phyloP scores from a whole-genome alignment of 2,113 vertebrate genomes.

The Ictidomys tridecemlineatus region DNA sequence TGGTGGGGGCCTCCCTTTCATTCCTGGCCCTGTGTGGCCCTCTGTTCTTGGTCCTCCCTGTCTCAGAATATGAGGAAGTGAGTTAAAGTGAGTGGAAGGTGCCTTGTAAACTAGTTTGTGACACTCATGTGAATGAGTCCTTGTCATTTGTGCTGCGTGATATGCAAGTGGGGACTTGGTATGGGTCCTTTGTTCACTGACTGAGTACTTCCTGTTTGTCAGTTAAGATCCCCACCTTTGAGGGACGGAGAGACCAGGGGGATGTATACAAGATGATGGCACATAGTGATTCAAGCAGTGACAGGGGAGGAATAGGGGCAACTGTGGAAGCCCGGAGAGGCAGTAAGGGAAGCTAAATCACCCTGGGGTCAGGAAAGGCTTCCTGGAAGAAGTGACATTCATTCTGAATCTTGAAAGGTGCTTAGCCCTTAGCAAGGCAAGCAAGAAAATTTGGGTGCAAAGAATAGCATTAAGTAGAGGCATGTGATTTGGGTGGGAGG shows the following conservation, averaged over 20 bases:
- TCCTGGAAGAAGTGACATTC: not conserved
- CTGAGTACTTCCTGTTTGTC: not conserved
- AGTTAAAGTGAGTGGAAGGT: not conserved
- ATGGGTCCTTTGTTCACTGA: not conserved
- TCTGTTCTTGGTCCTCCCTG: too few relatives aligned
- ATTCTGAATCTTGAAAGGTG: not conserved
- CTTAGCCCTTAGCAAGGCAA: not conserved
- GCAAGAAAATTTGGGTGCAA: not conserved
- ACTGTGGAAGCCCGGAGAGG: not conserved
- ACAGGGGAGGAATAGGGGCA: not conserved
- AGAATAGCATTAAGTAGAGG: not conserved
- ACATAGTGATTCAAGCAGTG: not conserved
- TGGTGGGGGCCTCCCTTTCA: too few relatives aligned
- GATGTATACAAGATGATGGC: not conserved
- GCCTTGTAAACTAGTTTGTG: not conserved
- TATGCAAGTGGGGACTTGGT: not conserved
- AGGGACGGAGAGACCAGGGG: not conserved
- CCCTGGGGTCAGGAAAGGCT: not conserved
- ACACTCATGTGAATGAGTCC: not conserved
- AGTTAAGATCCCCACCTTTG: not conserved
- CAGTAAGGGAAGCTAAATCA: not conserved
- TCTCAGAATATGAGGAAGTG: not conserved
- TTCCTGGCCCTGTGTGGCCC: too few relatives aligned
- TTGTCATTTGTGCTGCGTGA: not conserved
- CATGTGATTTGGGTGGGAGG: not conserved